Percentiles rank a stretch among this genome's conserved stretches.
phyloP scores from a whole-genome alignment of 1,140 invertebrate genomes.

The Rhopalosiphum padi region DNA sequence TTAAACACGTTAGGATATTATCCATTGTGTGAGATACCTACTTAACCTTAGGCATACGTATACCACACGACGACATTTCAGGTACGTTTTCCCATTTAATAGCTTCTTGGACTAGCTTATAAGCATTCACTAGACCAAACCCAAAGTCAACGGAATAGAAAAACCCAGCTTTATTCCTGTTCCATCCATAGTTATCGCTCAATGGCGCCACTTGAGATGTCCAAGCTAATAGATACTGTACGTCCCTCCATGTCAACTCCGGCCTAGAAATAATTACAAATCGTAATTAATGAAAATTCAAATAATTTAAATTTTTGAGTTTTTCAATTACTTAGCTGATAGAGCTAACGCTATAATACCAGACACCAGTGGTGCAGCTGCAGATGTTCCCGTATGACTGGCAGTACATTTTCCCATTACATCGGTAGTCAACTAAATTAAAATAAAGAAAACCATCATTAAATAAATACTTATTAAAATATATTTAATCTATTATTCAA shows the following conservation, averaged over 20 bases:
- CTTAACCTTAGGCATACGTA: conserved; percentile 60
- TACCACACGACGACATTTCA: conserved; percentile 70
- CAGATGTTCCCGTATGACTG: conserved; percentile 84
- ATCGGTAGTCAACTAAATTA: conserved; percentile 77
- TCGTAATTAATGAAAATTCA: not conserved
- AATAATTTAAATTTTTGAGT: not conserved
- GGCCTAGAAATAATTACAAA: conserved; percentile 68
- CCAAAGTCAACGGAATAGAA: conserved; percentile 83
- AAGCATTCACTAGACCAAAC: conserved; percentile 90
- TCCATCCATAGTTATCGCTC: conserved; percentile 76
- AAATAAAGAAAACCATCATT: not conserved
- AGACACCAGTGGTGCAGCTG: conserved; percentile 84
- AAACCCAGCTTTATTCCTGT: conserved; percentile 73
- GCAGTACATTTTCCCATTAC: conserved; percentile 78
- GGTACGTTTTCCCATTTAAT: conserved; percentile 83
- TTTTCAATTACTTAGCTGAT: conserved; percentile 77
- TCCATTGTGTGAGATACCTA: not conserved
- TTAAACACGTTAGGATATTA: not conserved
- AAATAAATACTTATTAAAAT: not conserved
- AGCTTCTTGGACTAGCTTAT: conserved; percentile 75
- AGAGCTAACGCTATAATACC: conserved; percentile 83
- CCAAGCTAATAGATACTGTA: conserved; percentile 87
- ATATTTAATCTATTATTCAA: not conserved
- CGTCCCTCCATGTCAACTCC: conserved; percentile 86
- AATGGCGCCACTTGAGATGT: conserved; percentile 77